Conservation (phyloP, 2,797 vertebrate species). For the Heteromormyrus szaboi region DNA sequence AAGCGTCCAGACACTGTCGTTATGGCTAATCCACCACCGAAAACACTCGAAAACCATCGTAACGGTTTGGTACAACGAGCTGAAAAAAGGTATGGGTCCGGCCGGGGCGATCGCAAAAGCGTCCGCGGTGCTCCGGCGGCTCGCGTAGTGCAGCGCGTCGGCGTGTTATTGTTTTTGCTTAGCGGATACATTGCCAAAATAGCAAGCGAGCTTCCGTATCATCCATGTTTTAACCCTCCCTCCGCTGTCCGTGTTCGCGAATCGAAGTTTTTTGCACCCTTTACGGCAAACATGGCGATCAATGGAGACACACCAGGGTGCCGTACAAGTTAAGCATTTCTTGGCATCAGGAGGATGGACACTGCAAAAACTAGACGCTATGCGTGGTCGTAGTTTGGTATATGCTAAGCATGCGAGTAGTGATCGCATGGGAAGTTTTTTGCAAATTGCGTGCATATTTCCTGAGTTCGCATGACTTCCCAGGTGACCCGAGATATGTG, state of each 20-base stretch:
- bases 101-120: background rate
- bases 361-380: background rate
- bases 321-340: background rate
- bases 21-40: slow-evolving; percentile 76
- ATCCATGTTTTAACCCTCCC: background rate
- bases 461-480: background rate
- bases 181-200: background rate
- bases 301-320: background rate
- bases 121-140: background rate
- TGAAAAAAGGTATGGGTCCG: slow-evolving; percentile 61
- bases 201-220: slow-evolving; percentile 6
- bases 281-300: background rate
- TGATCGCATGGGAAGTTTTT: background rate
- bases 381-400: background rate
- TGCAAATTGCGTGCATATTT: background rate
- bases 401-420: background rate
- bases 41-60: slow-evolving; percentile 75
- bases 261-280: background rate
- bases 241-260: background rate
- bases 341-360: background rate
- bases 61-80: slow-evolving; percentile 67
- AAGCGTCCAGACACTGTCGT: slow-evolving; percentile 71
- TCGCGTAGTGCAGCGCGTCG: background rate
- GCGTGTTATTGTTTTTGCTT: background rate
- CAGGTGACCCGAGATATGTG: background rate